Evolutionary conservation across 2,113 vertebrate genomes (phyloP).

Genomic region (Silurus meridionalis): DNA sequence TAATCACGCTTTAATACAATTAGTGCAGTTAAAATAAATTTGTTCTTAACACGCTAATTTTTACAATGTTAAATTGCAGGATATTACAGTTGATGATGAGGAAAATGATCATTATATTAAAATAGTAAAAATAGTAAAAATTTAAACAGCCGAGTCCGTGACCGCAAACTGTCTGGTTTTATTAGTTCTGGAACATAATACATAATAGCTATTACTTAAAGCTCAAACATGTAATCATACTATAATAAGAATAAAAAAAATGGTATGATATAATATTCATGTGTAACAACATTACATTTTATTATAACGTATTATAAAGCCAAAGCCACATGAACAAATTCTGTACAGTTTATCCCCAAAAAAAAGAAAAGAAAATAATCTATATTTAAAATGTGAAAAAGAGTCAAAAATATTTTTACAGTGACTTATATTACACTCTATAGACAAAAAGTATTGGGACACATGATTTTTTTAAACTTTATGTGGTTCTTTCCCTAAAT

Average conservation of each 20-base stretch:
- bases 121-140: slow-evolving; percentile 1
- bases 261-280: neutral
- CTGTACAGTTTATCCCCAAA: neutral
- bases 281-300: neutral
- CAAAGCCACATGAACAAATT: neutral
- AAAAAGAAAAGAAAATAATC: neutral
- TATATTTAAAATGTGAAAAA: neutral
- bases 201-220: neutral
- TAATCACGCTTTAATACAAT: too few species aligned
- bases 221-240: neutral
- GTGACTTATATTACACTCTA: too few species aligned
- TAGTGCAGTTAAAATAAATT: too few species aligned
- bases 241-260: neutral
- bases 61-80: slow-evolving; percentile 2
- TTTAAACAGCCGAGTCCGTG: neutral
- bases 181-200: neutral
- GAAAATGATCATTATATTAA: neutral
- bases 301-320: neutral
- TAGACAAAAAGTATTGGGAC: too few species aligned
- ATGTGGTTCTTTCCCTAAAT: too few species aligned
- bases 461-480: too few species aligned
- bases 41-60: too few species aligned
- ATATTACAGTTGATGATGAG: slow-evolving; percentile 1
- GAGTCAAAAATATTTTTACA: too few species aligned
- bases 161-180: neutral